Evolutionary conservation across 2,888 invertebrate species (phyloP).

Genomic region (Spilosoma lubricipeda): DNA sequence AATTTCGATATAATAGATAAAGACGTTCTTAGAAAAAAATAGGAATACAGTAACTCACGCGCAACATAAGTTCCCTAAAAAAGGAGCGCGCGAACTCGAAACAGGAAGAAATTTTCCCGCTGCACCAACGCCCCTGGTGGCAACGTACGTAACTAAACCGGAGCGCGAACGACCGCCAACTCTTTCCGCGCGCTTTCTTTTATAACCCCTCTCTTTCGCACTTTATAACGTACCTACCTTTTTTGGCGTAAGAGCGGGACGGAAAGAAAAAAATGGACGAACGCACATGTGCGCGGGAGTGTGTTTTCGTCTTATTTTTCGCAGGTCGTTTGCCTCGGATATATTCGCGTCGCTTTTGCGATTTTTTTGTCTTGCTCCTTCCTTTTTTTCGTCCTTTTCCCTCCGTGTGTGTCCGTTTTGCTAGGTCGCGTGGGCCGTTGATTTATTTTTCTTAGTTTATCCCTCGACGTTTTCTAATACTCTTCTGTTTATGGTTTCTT

Average conservation of each 20-base stretch:
- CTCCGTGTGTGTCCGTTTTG: conserved; percentile 74
- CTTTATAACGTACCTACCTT: conserved; percentile 57
- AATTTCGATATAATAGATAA: not conserved
- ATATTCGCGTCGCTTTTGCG: conserved; percentile 72
- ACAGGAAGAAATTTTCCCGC: conserved; percentile 82
- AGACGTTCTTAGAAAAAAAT: conserved; percentile 9
- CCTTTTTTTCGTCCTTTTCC: conserved; percentile 69
- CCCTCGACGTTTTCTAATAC: conserved; percentile 67
- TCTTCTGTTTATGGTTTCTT: conserved; percentile 59
- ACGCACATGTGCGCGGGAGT: conserved; percentile 83
- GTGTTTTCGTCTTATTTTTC: conserved; percentile 83
- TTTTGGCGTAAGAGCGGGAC: conserved; percentile 79
- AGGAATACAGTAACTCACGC: conserved; percentile 36
- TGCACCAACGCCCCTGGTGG: conserved; percentile 70
- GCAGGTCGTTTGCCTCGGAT: conserved; percentile 82
- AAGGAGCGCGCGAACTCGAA: conserved; percentile 65
- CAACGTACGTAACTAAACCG: conserved; percentile 73
- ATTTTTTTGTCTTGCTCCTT: conserved; percentile 61
- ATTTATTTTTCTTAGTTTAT: conserved; percentile 70
- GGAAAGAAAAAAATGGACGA: conserved; percentile 79
- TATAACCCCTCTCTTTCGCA: conserved; percentile 71
- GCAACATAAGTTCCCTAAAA: conserved; percentile 61
- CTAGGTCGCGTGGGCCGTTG: conserved; percentile 78
- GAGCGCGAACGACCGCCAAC: conserved; percentile 74
- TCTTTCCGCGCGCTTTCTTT: conserved; percentile 83